Percentiles rank a stretch among this genome's conserved stretches.
Conservation (phyloP, 2,797 vertebrate genomes). For the Mormyrops attenuatus region DNA sequence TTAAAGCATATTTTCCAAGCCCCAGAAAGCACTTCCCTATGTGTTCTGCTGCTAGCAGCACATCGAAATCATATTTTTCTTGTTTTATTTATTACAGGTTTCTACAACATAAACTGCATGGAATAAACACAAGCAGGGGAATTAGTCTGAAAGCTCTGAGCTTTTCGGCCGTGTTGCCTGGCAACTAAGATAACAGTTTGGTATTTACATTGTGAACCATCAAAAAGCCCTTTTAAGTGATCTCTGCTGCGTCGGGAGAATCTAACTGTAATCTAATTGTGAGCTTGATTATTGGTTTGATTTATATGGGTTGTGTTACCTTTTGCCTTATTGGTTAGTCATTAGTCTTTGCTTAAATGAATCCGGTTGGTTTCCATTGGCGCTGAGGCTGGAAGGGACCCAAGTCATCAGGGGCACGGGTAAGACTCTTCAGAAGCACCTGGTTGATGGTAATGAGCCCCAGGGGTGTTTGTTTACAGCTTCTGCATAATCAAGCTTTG, state of each 20-base stretch:
- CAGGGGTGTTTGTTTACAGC: background rate
- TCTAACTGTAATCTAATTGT: background rate
- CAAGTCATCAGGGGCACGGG: background rate
- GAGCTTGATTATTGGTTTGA: background rate
- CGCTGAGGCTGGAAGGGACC: background rate
- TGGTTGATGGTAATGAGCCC: background rate
- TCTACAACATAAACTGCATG: conserved; percentile 9
- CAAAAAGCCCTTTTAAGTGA: background rate
- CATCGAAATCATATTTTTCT: background rate
- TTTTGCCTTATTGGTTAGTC: background rate
- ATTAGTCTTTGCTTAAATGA: background rate
- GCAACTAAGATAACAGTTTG: background rate
- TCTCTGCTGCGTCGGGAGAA: background rate
- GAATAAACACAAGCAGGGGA: conserved; percentile 6
- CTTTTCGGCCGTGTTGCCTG: background rate
- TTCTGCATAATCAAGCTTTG: background rate
- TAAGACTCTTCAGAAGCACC: background rate
- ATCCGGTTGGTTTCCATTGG: background rate
- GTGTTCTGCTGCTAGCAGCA: background rate
- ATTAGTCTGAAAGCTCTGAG: background rate
- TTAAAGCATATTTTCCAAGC: background rate
- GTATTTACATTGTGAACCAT: background rate
- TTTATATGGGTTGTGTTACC: background rate
- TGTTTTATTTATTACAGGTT: background rate
- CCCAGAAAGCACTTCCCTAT: background rate